Conservation (phyloP, 2,113 vertebrate species). For the Daboia siamensis region DNA sequence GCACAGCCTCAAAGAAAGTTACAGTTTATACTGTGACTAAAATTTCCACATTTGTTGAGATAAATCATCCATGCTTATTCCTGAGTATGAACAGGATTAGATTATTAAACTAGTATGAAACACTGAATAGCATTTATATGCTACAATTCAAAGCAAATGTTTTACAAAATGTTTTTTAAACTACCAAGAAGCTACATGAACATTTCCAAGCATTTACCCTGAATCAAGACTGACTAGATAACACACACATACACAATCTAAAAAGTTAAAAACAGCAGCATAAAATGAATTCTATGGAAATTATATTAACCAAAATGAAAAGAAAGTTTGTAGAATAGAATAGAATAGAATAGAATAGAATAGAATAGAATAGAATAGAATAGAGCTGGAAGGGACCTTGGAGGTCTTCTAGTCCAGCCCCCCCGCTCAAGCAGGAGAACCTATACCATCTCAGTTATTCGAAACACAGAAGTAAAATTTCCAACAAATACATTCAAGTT, state of each 20-base stretch:
- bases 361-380: too few relatives aligned
- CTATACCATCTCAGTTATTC: neutral
- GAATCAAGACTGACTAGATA: neutral
- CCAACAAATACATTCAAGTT: neutral
- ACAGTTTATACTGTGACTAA: conserved; percentile 35
- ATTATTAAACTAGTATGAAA: neutral
- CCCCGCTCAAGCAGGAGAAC: too few relatives aligned
- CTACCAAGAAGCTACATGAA: neutral
- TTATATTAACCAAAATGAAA: neutral
- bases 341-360: too few relatives aligned
- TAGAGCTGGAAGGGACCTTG: too few relatives aligned
- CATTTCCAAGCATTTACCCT: neutral
- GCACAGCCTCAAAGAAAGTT: conserved; percentile 45
- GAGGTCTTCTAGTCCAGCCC: too few relatives aligned
- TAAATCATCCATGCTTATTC: neutral
- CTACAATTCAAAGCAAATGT: neutral
- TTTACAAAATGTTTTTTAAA: neutral
- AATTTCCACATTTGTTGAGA: neutral
- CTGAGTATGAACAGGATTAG: neutral
- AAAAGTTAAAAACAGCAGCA: neutral
- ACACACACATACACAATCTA: neutral
- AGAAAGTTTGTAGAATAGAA: neutral
- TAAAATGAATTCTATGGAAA: neutral
- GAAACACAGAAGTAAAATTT: neutral
- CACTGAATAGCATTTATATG: neutral